phyloP scores from a whole-genome alignment of 1,140 invertebrate species.

The Pogonomyrmex californicus region DNA sequence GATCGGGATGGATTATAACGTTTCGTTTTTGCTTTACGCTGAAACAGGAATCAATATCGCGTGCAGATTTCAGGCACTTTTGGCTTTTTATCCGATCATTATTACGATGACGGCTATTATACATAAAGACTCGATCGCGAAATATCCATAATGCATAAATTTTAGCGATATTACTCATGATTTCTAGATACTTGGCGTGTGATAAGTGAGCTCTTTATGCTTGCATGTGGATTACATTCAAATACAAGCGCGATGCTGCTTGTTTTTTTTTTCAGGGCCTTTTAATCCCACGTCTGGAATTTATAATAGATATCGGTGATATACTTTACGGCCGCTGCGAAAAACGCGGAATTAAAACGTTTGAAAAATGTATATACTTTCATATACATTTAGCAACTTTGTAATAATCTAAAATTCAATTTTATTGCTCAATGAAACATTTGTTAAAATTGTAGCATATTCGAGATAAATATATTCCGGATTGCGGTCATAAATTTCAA shows the following conservation, averaged over 20 bases:
- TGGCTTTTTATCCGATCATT: conserved; percentile 21
- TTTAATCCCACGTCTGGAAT: conserved; percentile 5
- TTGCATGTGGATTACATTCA: neutral
- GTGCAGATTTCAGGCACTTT: conserved; percentile 30
- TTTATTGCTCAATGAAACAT: neutral
- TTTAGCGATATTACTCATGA: neutral
- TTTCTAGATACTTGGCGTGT: conserved; percentile 5
- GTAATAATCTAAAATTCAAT: neutral
- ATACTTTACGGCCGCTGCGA: conserved; percentile 1
- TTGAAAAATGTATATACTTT: conserved; percentile 8
- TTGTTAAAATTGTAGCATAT: neutral
- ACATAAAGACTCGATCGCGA: neutral
- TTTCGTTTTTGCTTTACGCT: neutral
- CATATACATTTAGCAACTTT: neutral
- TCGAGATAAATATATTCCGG: neutral
- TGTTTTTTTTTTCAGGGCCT: neutral
- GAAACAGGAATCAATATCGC: conserved; percentile 36
- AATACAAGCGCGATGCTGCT: neutral
- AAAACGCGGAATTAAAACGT: neutral
- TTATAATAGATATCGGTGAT: conserved; percentile 3
- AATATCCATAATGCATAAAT: conserved; percentile 5
- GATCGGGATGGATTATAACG: conserved; percentile 16
- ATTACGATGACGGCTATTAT: conserved; percentile 1
- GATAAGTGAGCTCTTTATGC: conserved; percentile 18
- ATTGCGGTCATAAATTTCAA: neutral